Evolutionary conservation across 2,888 invertebrate genomes (phyloP).

Genomic region (Romanomermis culicivorax): DNA sequence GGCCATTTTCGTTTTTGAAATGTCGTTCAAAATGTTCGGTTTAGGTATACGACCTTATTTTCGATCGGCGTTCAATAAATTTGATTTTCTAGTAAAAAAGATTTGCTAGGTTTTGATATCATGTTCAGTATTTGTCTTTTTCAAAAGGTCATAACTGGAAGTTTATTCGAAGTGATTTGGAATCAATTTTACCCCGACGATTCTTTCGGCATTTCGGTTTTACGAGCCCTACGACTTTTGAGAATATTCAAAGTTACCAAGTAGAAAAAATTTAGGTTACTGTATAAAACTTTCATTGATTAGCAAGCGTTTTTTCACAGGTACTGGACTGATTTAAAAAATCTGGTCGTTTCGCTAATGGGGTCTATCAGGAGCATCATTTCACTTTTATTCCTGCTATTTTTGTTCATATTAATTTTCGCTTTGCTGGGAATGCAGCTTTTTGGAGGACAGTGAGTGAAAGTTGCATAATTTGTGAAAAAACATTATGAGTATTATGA

Average conservation of each 20-base stretch:
- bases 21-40: slow-evolving; percentile 96
- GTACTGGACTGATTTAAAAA: slow-evolving; percentile 91
- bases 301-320: slow-evolving; percentile 36
- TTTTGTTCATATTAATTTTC: slow-evolving; percentile 98
- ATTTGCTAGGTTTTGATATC: no score
- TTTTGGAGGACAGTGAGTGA: slow-evolving; percentile 64
- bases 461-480: neutral
- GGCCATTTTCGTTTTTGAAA: slow-evolving; percentile 90
- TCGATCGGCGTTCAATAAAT: slow-evolving; percentile 95
- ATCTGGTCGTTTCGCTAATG: slow-evolving; percentile 90
- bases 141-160: slow-evolving; percentile 57
- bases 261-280: slow-evolving; percentile 24
- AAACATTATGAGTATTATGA: neutral
- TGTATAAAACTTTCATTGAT: neutral
- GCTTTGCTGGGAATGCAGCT: slow-evolving; percentile 97
- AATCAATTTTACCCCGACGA: slow-evolving; percentile 74
- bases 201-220: slow-evolving; percentile 89
- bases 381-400: slow-evolving; percentile 91
- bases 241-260: slow-evolving; percentile 85
- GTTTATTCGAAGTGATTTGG: slow-evolving; percentile 97
- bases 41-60: slow-evolving; percentile 88
- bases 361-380: slow-evolving; percentile 98
- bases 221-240: slow-evolving; percentile 81
- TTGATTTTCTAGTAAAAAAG: slow-evolving; percentile 73
- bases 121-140: no score